Conservation (phyloP, 2,888 invertebrate genomes). For the Cancer borealis region DNA sequence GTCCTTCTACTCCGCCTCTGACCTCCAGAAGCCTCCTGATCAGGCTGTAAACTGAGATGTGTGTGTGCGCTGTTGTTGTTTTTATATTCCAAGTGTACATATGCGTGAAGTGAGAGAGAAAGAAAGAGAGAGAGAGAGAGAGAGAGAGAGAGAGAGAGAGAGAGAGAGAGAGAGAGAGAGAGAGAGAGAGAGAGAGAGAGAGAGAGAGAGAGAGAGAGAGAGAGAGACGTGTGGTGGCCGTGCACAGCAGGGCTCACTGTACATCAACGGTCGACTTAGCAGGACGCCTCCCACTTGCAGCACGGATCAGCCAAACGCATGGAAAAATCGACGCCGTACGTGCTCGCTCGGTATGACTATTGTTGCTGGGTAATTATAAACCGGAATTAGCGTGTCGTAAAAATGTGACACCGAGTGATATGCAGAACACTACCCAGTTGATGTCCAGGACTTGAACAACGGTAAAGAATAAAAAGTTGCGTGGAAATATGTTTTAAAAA, state of each 20-base stretch:
- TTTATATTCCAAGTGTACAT: neutral
- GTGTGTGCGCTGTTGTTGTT: neutral
- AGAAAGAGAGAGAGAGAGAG: slow-evolving; percentile 14
- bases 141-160: slow-evolving; percentile 49
- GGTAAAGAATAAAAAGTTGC: neutral
- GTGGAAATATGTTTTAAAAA: slow-evolving; percentile 6
- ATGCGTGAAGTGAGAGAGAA: neutral
- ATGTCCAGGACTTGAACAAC: neutral
- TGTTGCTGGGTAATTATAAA: slow-evolving; percentile 32
- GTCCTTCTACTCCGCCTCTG: neutral
- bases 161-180: neutral
- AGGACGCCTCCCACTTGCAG: neutral
- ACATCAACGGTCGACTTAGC: slow-evolving; percentile 22
- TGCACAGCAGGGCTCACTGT: neutral
- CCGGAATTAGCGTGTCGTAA: slow-evolving; percentile 11
- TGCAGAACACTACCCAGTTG: neutral
- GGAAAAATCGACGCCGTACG: neutral
- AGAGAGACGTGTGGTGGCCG: neutral
- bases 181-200: slow-evolving; percentile 52
- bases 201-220: slow-evolving; percentile 43
- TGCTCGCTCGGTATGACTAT: neutral
- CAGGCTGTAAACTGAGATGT: neutral
- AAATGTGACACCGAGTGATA: neutral
- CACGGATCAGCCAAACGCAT: neutral
- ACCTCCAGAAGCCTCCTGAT: neutral